phyloP scores from a whole-genome alignment of 2,888 invertebrate genomes.

The Melieria picta region DNA sequence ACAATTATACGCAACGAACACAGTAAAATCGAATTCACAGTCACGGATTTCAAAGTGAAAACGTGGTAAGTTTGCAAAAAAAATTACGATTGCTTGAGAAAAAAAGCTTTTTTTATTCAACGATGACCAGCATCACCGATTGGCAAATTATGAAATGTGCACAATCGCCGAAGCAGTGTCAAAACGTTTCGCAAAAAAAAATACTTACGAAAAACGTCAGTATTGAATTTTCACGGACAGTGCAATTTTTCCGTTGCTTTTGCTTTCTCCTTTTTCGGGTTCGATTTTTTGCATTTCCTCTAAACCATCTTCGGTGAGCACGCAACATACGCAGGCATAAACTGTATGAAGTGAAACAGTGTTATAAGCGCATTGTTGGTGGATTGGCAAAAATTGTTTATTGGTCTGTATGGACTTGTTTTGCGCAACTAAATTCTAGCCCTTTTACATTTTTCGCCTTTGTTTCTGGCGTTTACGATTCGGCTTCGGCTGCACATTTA shows the following conservation, averaged over 20 bases:
- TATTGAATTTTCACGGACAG: constrained; percentile 38
- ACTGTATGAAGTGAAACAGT: no score
- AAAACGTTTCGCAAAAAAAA: no score
- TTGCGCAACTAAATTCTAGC: neutral
- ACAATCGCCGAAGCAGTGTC: no score
- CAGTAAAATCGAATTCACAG: no score
- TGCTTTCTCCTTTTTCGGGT: neutral
- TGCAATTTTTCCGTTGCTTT: neutral
- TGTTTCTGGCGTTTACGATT: constrained; percentile 6
- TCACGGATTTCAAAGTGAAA: neutral
- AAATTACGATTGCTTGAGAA: no score
- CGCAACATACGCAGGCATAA: no score
- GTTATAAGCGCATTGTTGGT: no score
- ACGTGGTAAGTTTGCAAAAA: neutral
- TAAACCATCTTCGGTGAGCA: no score
- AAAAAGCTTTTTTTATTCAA: neutral
- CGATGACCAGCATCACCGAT: neutral
- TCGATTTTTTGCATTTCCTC: neutral
- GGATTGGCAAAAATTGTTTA: no score
- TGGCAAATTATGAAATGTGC: constrained; percentile 30
- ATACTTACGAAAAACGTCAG: neutral
- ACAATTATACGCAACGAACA: no score
- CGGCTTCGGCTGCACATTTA: constrained; percentile 1
- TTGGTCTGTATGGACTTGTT: no score
- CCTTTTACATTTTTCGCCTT: constrained; percentile 1